Evolutionary conservation across 2,888 invertebrate species (phyloP), one percentile per base, ranked within the genome.

Genomic region (Drosophila pseudotakahashii): DNA sequence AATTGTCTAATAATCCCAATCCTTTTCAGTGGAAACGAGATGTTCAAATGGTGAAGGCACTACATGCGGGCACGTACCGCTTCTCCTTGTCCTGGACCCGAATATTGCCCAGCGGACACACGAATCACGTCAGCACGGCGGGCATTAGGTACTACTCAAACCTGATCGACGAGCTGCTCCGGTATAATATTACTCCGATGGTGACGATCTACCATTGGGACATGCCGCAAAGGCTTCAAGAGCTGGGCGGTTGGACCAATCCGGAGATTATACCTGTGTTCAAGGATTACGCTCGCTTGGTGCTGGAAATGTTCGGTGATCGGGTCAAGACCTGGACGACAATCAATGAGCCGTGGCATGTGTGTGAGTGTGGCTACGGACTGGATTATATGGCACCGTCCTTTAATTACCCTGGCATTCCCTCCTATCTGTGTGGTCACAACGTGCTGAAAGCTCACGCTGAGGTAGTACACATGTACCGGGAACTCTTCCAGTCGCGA

Each of bases 41-140:
- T 87, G 94, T 94, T 0, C 93, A 94, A 90, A 93, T 95, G 93
- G 91, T 95, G 2, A 93, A 92, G 51, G 93, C 94, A 73, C 90
- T 95, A 3, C 94, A 94, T 11, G 95, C 95, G 0, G 92, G 94
- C 76, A 93, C 94, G 69, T 96, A 96, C 90, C 93, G 96, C 44
- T 96, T 96, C 90, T 96, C 95, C 0, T 93, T 96, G 77, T 94
- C 96, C 0, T 97, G 97, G 97, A 91, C 95, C 0, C 92, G 97
- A 53, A 93, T 97, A 48, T 91, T 97, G 74, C 96, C 97, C 0
- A 94, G 93, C 11, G 97, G 96, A 9, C 93, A 94, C 61, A 93
- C 94, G 11, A 94, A 95, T 81, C 89, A 93, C 19, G 92, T 96
- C 19, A 97, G 96, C 89, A 92, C 93, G 42, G 93, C 94, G 2